phyloP scores from a whole-genome alignment of 2,797 vertebrate genomes.

The Pseudomugil gertrudae region DNA sequence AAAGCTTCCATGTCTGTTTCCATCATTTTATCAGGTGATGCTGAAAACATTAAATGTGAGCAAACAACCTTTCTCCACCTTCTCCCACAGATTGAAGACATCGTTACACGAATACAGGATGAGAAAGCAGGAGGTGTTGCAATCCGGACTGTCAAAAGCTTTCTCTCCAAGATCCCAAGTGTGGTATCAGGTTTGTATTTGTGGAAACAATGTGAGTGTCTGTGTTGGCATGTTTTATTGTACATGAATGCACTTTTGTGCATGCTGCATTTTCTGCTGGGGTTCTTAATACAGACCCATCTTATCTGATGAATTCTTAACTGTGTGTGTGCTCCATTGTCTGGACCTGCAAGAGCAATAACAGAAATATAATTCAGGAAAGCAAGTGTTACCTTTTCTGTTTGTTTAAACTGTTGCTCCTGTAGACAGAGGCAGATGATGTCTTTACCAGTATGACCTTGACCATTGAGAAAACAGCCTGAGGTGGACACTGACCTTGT shows the following conservation, averaged over 20 bases:
- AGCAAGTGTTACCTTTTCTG: constrained; percentile 68
- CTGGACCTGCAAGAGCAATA: constrained; percentile 13
- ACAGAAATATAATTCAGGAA: constrained; percentile 34
- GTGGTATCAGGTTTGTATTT: constrained; percentile 88
- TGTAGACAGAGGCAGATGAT: constrained; percentile 52
- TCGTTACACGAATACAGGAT: constrained; percentile 92
- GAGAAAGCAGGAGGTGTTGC: constrained; percentile 93
- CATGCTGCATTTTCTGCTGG: background rate
- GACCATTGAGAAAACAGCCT: constrained; percentile 34
- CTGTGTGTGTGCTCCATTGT: constrained; percentile 13
- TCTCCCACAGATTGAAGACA: constrained; percentile 90
- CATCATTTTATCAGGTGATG: background rate
- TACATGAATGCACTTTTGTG: background rate
- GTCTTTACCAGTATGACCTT: constrained; percentile 54
- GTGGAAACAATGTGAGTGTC: constrained; percentile 7
- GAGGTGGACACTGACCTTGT: constrained; percentile 47
- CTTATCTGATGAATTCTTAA: background rate
- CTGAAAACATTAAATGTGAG: background rate
- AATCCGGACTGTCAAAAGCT: constrained; percentile 96
- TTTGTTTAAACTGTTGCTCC: constrained; percentile 62
- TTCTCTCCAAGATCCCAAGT: constrained; percentile 97
- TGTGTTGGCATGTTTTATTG: background rate
- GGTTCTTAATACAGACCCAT: background rate
- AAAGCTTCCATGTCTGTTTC: no score
- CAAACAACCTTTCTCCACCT: constrained; percentile 23